Evolutionary conservation across 2,888 invertebrate genomes (phyloP), one percentile per base, ranked within the genome.

Genomic region (Notocelia uddmanniana): DNA sequence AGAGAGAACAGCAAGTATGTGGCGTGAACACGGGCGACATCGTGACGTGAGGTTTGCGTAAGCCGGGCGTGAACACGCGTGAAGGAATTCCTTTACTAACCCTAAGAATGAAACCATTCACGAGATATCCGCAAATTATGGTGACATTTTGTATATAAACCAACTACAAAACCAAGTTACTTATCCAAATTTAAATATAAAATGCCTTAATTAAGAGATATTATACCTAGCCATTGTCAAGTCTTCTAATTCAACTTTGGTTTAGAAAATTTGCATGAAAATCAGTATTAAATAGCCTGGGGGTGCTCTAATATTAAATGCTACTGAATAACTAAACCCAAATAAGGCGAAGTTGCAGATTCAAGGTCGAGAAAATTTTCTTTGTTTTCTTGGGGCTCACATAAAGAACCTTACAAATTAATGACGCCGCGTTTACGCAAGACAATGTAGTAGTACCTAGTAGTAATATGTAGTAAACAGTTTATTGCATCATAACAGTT

Each of bases 321-420:
- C 23, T 59, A 41, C 59, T 59, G 59, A 59, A 59, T 59, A 23
- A 59, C n/a, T 59, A 59, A 59, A 59, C 41, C 41, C 21, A n/a
- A 21, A 23, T 23, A 23, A 45, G 37, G 37, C 6, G 21, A 59
- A 59, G 21, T 59, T 23, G 10, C 10, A 59, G 41, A 58, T 21
- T 59, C n/a, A 58, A 58, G 59, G 41, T 15, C 9, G 19, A 19
- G 41, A 59, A 37, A 34, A 8, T 59, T 41, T 34, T 41, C 21
- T 19, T 59, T 41, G 21, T 59, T 59, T 59, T 18, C 13, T 34
- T 57, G 34, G 41, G 34, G 41, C 15, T 41, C 5, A 15, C 31
- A 9, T 31, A 31, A 2, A 26, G 3, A 3, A 5, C 26, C 26
- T 26, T 5, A 26, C 15, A 41, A 45, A 45, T 45, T 2, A 45